Base-by-base conservation (phyloP, 2,113 vertebrate genomes). In the Paradoxurus hermaphroditus region DNA sequence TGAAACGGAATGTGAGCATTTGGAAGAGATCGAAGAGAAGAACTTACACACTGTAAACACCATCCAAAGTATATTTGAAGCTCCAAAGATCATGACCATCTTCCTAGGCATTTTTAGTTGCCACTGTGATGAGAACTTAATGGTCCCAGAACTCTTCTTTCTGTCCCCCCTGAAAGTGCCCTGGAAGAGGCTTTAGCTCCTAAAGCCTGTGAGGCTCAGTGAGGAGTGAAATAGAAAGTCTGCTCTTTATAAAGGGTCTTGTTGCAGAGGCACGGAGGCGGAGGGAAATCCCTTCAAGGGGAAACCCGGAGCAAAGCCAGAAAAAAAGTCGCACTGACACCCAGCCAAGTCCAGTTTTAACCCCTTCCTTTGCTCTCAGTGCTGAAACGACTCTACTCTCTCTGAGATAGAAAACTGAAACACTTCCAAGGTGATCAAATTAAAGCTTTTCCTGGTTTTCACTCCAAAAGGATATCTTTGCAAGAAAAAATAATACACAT, bases 231-330 rank as follows among this genome's bases (percentile, higher is more conserved):
- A 94, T 90, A 63, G 96, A 98, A 97, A 98, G 95, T 91, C 94
- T 46, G 95, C 77, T 82, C 96, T 96, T 98, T 98, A 97, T 98
- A 98, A 98, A 98, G 97, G 90, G 97, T 96, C 96, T 84, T 63
- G 75, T 39, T 68, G 78, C 67, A 95, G 95, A 96, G 92, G 91
- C 73, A 39, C 27, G 90, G 95, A 97, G 98, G 97, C 67, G 96
- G 98, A 97, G 98, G 98, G 97, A 98, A 98, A 98, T 98, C 98
- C 98, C 98, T 98, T 96, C 86, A 86, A 97, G 98, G 98, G 98
- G 94, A 98, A 98, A 97, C 98, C 97, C 97, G 59, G 97, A 65
- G 44, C 96, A 91, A 65, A 97, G 96, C 59, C 97, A 96, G 92
- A 81, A 95, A 95, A 98, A 98, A 98, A 96, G 53, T 90, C 88